Base-by-base conservation (phyloP, 2,888 invertebrate species). In the Apotomis turbidana region DNA sequence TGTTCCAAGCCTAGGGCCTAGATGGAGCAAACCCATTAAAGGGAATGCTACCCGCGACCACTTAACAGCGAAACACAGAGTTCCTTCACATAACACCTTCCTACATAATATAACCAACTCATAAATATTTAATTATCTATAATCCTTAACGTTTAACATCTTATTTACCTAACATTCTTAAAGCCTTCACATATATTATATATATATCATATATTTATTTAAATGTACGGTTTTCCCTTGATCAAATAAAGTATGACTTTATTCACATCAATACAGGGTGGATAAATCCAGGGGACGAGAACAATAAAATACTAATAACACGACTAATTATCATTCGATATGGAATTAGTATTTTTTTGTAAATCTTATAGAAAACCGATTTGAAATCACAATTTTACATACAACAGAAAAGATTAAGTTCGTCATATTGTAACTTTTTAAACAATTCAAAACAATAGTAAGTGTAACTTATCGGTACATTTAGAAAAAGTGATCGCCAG, bases 81-180 rank as follows among this genome's bases (percentile, higher is more conserved):
- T 41, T 41, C 5, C 6, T 27, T 62, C 4, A 51, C 36, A 8
- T 54, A n/a, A 13, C 15, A 12, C 4, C 46, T 27, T 8, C 44
- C 36, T 5, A n/a, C 13, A 10, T 55, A 51, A 49, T 27, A 36
- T 58, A 62, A 70, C 27, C 36, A 9, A 15, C 63, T 72, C 72
- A 62, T 68, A 68, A 62, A 72, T 68, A 72, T 68, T 63, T 62
- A 57, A 54, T 68, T 68, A 72, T 38, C 68, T 68, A 71, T 27
- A 44, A 52, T 51, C 44, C 62, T 72, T 63, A 68, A 41, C 58
- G 6, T 36, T 61, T 58, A 68, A 68, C 62, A 68, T 51, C 67
- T 71, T 67, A 70, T 46, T 49, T 13, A 54, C n/a, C 49, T 71
- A 68, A 62, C 52, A 71, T 63, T 63, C 51, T 68, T 68, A 72